Base-by-base conservation (phyloP, 2,888 invertebrate genomes). In the Folsomia candida region DNA sequence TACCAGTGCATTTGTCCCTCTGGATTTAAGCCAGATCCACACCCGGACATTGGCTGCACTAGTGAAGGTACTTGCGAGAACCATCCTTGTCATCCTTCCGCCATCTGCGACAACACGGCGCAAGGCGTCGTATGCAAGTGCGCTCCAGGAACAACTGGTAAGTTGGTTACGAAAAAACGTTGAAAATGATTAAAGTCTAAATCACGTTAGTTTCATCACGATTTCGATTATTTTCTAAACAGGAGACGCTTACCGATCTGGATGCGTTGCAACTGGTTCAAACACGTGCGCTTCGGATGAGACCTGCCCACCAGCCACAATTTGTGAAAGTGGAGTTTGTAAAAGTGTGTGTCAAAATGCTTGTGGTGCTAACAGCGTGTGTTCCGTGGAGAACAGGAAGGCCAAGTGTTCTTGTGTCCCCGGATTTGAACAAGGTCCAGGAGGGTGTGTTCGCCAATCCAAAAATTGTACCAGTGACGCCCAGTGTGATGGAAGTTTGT, bases 1-100 rank as follows among this genome's bases (percentile, higher is more conserved):
- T 87, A 90, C 9, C 87, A 87, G 22, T 95, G 95, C 80, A 91
- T 92, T 81, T 95, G 95, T 82, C 93, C 93, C 47, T 90, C 90
- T 29, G 94, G 94, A 11, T 92, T 88, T 81, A 88, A 86, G 79
- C 88, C 91, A 1, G 91, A 93, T 82, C 93, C 94, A 1, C 84
- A 91, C 28, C 89, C 94, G n/a, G 94, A 94, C 80, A 88, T 93
- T 14, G 90, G 89, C 81, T 94, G 94, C 81, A 86, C 87, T 66
- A 86, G 88, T 73, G 72, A 78, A 11, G 78, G 81, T 60, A 72
- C 80, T 4, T 83, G 83, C 71, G 80, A 81, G 65, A 81, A 80
- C 47, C 79, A 80, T 66, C 82, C 92, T 11, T 95, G 94, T 80
- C 94, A 94, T 82, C 83, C 87, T 1, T 87, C 91, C 1, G 94